Evolutionary conservation across 2,888 invertebrate species (phyloP), one percentile per base, ranked within the genome.

Genomic region (Halocaridina rubra): DNA sequence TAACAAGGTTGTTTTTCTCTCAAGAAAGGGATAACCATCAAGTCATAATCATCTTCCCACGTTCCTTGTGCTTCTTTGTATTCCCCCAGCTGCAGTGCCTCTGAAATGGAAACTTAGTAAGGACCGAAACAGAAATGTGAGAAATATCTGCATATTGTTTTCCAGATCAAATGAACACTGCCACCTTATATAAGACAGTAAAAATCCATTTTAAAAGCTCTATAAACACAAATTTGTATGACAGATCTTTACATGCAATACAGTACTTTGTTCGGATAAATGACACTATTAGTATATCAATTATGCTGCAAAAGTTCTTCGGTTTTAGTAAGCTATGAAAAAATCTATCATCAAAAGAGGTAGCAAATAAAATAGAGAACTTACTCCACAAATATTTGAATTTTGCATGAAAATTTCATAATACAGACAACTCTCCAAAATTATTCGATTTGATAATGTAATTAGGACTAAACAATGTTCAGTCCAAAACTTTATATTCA

Each of bases 11-110:
- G 94, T 90, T 94, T 94, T 89, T 94, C 94, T 89, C 95, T 94
- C 75, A 96, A 92, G 85, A 96, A 90, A 0, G 94, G 93, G 71
- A 93, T 92, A 72, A 97, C 92, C 91, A 94, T 93, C 90, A 94
- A 94, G 90, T 96, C 95, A 90, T 95, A 97, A 91, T 97, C 97
- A 88, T 95, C 94, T 89, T 97, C 96, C 97, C 97, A 97, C 87
- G 94, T 93, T 85, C 94, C 93, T 89, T 94, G 94, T 13, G 93
- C 93, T 87, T 95, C 93, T 81, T 94, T 92, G 82, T 94, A 93
- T 84, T 93, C 93, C 22, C 94, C 92, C 86, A 96, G 92, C 22
- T 92, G 92, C 64, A 97, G 91, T 92, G 96, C 94, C 91, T 97
- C 97, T 97, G 92, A 64, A 27, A 57, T 46, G 81, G 53, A 53